Evolutionary conservation across 2,888 invertebrate genomes (phyloP), one percentile per base, ranked within the genome.

Genomic region (Philereme transversata): DNA sequence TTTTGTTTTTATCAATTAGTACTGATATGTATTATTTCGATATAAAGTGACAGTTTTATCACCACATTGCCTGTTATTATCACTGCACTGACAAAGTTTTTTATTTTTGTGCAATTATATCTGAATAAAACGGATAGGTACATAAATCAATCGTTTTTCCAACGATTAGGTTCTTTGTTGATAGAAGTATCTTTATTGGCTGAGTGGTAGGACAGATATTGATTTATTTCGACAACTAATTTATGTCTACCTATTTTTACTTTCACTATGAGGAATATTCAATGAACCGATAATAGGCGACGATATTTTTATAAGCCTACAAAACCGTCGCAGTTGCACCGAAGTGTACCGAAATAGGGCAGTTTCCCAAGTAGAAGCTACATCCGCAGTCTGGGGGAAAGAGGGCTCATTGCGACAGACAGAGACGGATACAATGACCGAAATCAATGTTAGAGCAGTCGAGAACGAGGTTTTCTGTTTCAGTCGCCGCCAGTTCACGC

Each of bases 401-500:
- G 82, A 81, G 80, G 69, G 72, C 71, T 77, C 78, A 81, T 78
- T 83, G 81, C 70, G 78, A 64, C 67, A 74, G 80, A 86, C 68
- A 76, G 77, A 74, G 85, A 86, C 62, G 68, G 76, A 70, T 70
- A 72, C 75, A 74, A 77, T 77, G 79, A 79, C 81, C 81, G 86
- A 88, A 87, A 91, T 91, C 91, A 84, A 91, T 91, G 88, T 82
- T 67, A 77, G 77, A 81, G 63, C 48, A 72, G 73, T 59, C 56
- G 46, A 35, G 70, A 10, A 45, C 35, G 50, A 73, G 56, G 68
- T 41, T 45, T 7, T 51, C 75, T 64, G 53, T 90, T 84, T 77
- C 84, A 47, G 65, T 86, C 83, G 46, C 51, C 69, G 59, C 72
- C 75, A 69, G 92, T 91, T 75, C 92, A 71, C 67, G 48, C 73